A percentile compares a stretch with the other conserved stretches of the same genome.
phyloP scores from a whole-genome alignment of 2,888 invertebrate species.

The Brenthis hecate region DNA sequence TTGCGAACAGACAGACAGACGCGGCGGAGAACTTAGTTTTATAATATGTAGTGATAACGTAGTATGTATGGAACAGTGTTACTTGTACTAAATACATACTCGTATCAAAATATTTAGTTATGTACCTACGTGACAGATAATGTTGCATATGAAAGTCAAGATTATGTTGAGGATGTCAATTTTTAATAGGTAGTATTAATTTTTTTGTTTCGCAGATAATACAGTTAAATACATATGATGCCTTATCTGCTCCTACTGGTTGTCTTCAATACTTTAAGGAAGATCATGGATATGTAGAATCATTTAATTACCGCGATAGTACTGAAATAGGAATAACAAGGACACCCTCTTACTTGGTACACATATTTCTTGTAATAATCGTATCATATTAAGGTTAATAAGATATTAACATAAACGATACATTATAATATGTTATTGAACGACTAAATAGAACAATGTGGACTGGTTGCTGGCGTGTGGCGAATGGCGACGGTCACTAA shows the following conservation, averaged over 20 bases:
- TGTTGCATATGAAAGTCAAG: background rate
- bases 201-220: slow-evolving; percentile 53
- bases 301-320: slow-evolving; percentile 86
- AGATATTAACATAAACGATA: slow-evolving; percentile 9
- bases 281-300: slow-evolving; percentile 83
- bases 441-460: slow-evolving; percentile 16
- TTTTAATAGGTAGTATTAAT: background rate
- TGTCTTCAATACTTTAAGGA: slow-evolving; percentile 86
- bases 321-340: slow-evolving; percentile 80
- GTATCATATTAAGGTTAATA: slow-evolving; percentile 6
- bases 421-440: background rate
- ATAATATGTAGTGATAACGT: no score
- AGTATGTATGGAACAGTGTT: no score
- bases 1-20: no score
- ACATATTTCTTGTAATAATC: slow-evolving; percentile 40
- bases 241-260: slow-evolving; percentile 76
- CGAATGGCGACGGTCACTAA: no score
- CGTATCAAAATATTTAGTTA: background rate
- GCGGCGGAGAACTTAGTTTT: no score
- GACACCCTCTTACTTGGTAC: slow-evolving; percentile 84
- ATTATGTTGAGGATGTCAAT: background rate
- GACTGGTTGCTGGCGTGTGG: background rate
- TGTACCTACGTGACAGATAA: slow-evolving; percentile 3
- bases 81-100: no score
- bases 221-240: slow-evolving; percentile 64